Evolutionary conservation across 2,888 invertebrate genomes (phyloP), one percentile per base, ranked within the genome.

Genomic region (Epinotia nisella): DNA sequence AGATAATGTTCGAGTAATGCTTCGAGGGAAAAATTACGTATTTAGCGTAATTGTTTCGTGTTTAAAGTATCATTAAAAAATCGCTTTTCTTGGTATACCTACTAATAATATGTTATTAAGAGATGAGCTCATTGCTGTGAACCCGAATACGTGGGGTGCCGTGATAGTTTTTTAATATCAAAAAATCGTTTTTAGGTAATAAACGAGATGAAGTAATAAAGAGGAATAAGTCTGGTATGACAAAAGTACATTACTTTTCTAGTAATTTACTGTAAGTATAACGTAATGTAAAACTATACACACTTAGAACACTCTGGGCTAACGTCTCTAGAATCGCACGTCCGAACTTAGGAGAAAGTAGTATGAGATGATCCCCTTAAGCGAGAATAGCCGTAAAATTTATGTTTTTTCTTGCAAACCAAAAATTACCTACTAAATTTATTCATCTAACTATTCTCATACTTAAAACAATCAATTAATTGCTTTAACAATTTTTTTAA

Each of bases 31-130:
- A 55, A 64, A 70, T 56, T 55, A 61, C 70, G 19, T 64, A 58
- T 56, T 64, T 56, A 70, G 41, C 62, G 35, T 70, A 70, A 70
- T 64, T 70, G 56, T 49, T 15, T 24, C n/a, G 17, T 62, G 68
- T 51, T 53, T 56, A 45, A 56, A 41, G 41, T 62, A 55, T 62
- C 15, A 70, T 61, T 61, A 53, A 51, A 60, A 45, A 41, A 45
- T 10, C 41, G 45, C 19, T 62, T 62, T 56, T 29, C 24, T 49
- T 17, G 56, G 29, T 29, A 35, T 9, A n/a, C 41, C 15, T 17
- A 13, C 58, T 70, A 70, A 62, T 62, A 45, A 70, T 41, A 62
- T 62, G n/a, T 62, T 62, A 62, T 62, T 56, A 66, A 21, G 10
- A 56, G 41, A 56, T 66, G 55, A 41, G 11, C 56, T 66, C 55